phyloP scores from a whole-genome alignment of 1,140 invertebrate species.

The Lerema accius region DNA sequence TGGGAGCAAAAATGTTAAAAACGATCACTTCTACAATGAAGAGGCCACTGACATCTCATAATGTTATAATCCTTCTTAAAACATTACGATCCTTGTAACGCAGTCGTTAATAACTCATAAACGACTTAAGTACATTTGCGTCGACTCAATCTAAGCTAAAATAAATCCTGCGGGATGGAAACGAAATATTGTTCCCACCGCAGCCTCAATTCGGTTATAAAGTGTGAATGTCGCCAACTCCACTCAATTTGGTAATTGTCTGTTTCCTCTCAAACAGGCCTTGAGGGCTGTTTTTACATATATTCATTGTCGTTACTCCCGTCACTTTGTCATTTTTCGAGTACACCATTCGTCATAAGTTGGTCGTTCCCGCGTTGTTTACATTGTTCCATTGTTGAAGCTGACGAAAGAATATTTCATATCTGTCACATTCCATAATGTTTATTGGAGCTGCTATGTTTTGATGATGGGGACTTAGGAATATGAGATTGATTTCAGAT shows the following conservation, averaged over 20 bases:
- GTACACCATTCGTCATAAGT: constrained; percentile 26
- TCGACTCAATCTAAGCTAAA: not conserved
- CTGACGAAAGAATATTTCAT: constrained; percentile 28
- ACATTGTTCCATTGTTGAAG: constrained; percentile 17
- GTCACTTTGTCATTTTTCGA: constrained; percentile 31
- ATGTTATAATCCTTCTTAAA: too few relatives aligned
- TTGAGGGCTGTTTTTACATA: constrained; percentile 24
- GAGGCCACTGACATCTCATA: too few relatives aligned
- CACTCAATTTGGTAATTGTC: constrained; percentile 30
- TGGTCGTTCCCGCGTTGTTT: constrained; percentile 24
- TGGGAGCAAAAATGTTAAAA: too few relatives aligned
- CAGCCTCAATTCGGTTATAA: constrained; percentile 17
- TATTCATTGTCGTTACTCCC: constrained; percentile 8
- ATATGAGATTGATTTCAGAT: constrained; percentile 11
- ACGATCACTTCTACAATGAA: too few relatives aligned
- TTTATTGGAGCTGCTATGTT: constrained; percentile 16
- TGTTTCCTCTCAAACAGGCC: constrained; percentile 24
- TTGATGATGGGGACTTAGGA: constrained; percentile 18
- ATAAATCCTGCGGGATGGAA: constrained; percentile 7
- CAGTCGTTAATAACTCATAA: too few relatives aligned
- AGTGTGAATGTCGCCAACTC: constrained; percentile 21
- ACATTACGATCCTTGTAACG: too few relatives aligned
- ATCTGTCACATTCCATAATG: constrained; percentile 19
- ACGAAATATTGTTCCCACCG: constrained; percentile 6
- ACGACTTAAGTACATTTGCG: too few relatives aligned